Conservation (phyloP, 2,888 invertebrate species). For the Saturnia japonica region DNA sequence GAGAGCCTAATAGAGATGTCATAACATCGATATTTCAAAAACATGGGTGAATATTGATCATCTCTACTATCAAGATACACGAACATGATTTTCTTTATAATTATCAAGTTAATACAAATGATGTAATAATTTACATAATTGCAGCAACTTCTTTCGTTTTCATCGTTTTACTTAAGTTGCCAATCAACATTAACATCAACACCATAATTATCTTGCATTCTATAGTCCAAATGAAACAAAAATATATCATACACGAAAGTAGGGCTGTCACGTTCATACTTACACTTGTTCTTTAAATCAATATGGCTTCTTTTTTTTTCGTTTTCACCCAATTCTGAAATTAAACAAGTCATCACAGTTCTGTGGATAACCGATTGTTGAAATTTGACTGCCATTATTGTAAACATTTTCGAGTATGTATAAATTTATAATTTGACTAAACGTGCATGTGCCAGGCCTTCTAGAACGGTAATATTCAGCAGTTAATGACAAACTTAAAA, state of each 20-base stretch:
- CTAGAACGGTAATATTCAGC: not conserved
- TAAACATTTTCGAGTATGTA: too few relatives aligned
- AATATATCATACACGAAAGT: not conserved
- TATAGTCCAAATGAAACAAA: not conserved
- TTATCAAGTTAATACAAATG: constrained; percentile 2
- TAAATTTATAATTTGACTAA: too few relatives aligned
- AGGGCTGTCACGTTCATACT: not conserved
- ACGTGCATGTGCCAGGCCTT: not conserved
- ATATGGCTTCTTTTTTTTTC: not conserved
- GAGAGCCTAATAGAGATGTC: too few relatives aligned
- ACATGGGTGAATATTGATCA: too few relatives aligned
- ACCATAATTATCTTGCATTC: constrained; percentile 32
- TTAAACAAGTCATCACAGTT: not conserved
- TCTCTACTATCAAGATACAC: not conserved
- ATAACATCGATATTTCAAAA: too few relatives aligned
- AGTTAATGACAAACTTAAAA: not conserved
- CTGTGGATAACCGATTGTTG: too few relatives aligned
- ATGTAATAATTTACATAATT: constrained; percentile 15
- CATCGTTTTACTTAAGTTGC: constrained; percentile 20
- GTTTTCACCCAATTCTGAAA: not conserved
- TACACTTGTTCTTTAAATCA: not conserved
- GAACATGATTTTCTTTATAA: constrained; percentile 8
- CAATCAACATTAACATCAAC: constrained; percentile 29
- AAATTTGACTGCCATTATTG: too few relatives aligned
- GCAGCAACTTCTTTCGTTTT: constrained; percentile 21